These are phyloP conservation scores for Germaria angustata DNA, from an alignment of 2,888 invertebrate species.

Conservation along the genomic window DNA sequence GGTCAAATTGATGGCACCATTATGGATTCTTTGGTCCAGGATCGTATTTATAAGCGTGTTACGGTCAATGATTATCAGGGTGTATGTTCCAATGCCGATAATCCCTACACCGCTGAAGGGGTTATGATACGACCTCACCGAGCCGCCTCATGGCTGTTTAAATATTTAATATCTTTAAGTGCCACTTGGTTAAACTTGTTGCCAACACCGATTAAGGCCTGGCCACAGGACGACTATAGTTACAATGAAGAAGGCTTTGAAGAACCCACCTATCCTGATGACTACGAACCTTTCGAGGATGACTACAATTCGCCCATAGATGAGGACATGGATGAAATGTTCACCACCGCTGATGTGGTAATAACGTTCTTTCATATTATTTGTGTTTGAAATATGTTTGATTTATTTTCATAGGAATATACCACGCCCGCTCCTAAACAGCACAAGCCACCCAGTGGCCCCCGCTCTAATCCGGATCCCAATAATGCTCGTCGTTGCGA, in stretches of 20 bases:
- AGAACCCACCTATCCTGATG: constrained; percentile 78
- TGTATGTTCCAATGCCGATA: constrained; percentile 87
- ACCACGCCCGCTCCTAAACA: constrained; percentile 78
- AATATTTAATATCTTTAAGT: constrained; percentile 76
- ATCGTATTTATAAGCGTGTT: constrained; percentile 93
- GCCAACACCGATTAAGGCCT: constrained; percentile 75
- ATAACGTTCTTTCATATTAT: not conserved
- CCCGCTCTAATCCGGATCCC: constrained; percentile 81
- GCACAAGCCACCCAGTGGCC: constrained; percentile 76
- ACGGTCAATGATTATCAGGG: constrained; percentile 94
- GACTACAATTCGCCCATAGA: constrained; percentile 77
- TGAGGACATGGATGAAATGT: constrained; percentile 78
- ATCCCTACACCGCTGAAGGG: constrained; percentile 80
- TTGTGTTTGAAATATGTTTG: not conserved
- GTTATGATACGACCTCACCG: constrained; percentile 74
- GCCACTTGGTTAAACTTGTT: constrained; percentile 77
- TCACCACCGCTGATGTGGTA: constrained; percentile 79
- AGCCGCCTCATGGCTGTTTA: constrained; percentile 75
- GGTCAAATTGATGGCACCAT: constrained; percentile 96
- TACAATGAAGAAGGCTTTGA: constrained; percentile 77
- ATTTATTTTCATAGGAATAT: constrained; percentile 73
- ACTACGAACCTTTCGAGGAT: constrained; percentile 77
- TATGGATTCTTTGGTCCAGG: constrained; percentile 95
- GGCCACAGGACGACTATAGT: constrained; percentile 79
- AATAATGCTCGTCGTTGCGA: constrained; percentile 89